A percentile compares a stretch with the other conserved stretches of the same genome.
phyloP scores from a whole-genome alignment of 2,888 invertebrate species.

The Rhodophaea formosa region DNA sequence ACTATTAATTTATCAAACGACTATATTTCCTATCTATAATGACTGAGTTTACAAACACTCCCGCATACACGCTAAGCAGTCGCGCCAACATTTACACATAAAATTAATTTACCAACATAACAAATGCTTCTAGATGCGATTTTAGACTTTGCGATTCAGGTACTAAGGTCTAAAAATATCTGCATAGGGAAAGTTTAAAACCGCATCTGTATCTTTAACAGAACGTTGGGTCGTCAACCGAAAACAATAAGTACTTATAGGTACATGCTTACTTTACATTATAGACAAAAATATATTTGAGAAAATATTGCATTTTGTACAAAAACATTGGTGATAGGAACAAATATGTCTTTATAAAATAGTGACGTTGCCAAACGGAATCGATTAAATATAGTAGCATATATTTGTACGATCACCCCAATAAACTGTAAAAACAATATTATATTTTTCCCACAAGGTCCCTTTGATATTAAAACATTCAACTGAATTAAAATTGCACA shows the following conservation, averaged over 20 bases:
- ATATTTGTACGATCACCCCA: background rate
- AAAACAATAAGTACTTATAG: constrained; percentile 23
- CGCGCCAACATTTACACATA: constrained; percentile 50
- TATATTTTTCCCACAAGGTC: background rate
- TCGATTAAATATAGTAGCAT: background rate
- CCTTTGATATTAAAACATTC: too few species aligned
- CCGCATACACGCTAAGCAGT: constrained; percentile 39
- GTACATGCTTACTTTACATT: constrained; percentile 15
- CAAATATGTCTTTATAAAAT: constrained; percentile 7
- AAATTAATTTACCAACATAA: constrained; percentile 49
- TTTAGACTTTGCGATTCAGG: constrained; percentile 30
- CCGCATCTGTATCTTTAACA: constrained; percentile 21
- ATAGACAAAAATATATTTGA: constrained; percentile 11
- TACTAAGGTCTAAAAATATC: constrained; percentile 1
- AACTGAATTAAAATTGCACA: too few species aligned
- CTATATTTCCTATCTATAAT: constrained; percentile 71
- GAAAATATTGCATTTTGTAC: constrained; percentile 14
- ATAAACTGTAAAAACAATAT: background rate
- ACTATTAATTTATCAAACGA: constrained; percentile 53
- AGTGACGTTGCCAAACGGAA: constrained; percentile 2
- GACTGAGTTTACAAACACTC: constrained; percentile 52
- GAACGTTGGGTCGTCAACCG: constrained; percentile 13
- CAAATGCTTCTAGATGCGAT: constrained; percentile 31
- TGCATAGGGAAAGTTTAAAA: constrained; percentile 20
- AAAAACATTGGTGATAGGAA: constrained; percentile 13